phyloP scores from a whole-genome alignment of 2,797 vertebrate species.

The Apogon talboti region DNA sequence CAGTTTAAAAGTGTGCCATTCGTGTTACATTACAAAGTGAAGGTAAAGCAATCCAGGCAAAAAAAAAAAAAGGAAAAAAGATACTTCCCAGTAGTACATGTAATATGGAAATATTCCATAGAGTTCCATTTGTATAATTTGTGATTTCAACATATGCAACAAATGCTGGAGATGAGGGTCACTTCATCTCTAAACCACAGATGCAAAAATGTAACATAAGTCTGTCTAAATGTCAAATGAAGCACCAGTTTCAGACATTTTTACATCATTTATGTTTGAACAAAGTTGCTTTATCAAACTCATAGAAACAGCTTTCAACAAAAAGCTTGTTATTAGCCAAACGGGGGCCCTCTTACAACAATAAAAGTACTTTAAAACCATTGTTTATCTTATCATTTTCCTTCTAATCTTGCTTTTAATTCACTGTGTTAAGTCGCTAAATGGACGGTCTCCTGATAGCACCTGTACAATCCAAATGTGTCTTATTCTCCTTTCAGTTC shows the following conservation, averaged over 20 bases:
- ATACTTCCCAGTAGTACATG: not conserved
- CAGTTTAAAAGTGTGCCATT: no score
- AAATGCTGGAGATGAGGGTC: constrained; percentile 11
- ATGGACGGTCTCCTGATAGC: constrained; percentile 45
- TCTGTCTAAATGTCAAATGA: constrained; percentile 10
- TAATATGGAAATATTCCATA: not conserved
- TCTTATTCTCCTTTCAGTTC: constrained; percentile 31
- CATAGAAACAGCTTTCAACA: constrained; percentile 17
- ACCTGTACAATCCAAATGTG: constrained; percentile 15
- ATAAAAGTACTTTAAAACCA: constrained; percentile 21
- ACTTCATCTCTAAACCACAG: not conserved
- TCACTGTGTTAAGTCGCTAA: constrained; percentile 11
- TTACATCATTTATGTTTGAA: constrained; percentile 26
- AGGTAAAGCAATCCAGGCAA: not conserved
- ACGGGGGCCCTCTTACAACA: constrained; percentile 31
- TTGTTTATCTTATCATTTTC: constrained; percentile 45
- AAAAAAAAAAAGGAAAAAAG: not conserved
- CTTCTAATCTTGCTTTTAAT: constrained; percentile 51
- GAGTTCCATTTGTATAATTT: not conserved
- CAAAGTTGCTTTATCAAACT: constrained; percentile 23
- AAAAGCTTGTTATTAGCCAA: constrained; percentile 29
- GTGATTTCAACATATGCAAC: not conserved
- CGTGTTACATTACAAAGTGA: not conserved
- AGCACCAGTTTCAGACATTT: not conserved
- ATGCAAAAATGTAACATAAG: not conserved